Base-by-base conservation (phyloP, 2,888 invertebrate species). In the Yponomeuta malinellus region DNA sequence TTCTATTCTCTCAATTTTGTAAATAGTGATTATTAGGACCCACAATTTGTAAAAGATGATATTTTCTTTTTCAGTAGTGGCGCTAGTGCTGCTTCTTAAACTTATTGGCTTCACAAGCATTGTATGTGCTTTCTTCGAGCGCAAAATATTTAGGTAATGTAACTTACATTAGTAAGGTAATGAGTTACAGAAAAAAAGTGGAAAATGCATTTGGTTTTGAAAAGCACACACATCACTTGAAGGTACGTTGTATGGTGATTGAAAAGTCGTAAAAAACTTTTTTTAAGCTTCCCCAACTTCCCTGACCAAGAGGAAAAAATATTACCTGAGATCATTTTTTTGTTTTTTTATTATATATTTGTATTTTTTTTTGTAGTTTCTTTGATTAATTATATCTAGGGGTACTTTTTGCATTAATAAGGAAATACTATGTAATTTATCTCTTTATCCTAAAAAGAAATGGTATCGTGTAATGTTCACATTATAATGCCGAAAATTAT, bases 291-390 rank as follows among this genome's bases (percentile, higher is more conserved):
- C 52, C 48, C 29, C 23, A 31, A 31, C 52, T 15, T 15, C 23
- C 23, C 23, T 52, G 37, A 37, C 37, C 43, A 8, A 59, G 12
- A 15, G 12, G 8, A 75, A 73, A 75, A 76, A 77, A 76, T 74
- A 72, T 75, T 75, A 79, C 75, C 78, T 85, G 88, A 89, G 88
- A 88, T 88, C 88, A 82, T 84, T 84, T 88, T 88, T 86, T 87
- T 88, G 80, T 79, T 82, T 86, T 86, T 86, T 84, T 76, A 72
- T 76, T 78, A 78, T 78, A 78, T 74, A 80, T 85, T 83, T 88
- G 79, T 86, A 81, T 78, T 83, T 71, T 87, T 85, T 88, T 88
- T 86, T 86, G 80, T 83, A 78, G 81, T 85, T 85, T 86, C 81
- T 81, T 43, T 59, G 12, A 12, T 15, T 59, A 15, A 59, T 59